Evolutionary conservation across 2,888 invertebrate species (phyloP), one percentile per base, ranked within the genome.

Genomic region (Thysanoteuthis rhombus): DNA sequence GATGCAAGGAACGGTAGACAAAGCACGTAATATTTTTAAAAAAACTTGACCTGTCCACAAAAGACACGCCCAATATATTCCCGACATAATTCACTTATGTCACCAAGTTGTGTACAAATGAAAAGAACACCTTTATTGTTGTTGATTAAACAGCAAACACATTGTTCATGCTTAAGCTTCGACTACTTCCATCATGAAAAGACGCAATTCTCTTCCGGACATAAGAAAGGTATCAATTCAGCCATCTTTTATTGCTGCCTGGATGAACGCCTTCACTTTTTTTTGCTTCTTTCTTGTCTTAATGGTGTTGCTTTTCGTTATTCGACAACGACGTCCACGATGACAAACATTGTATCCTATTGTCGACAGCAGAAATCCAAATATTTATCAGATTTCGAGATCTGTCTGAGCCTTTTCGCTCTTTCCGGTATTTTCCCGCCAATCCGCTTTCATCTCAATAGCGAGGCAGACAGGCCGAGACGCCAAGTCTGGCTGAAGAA

Each of bases 301-400:
- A n/a, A 75, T 75, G 75, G n/a, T 36, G n/a, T n/a, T 75, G 12
- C 12, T 75, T 75, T 75, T 75, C 75, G 75, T 36, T 75, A 75
- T 75, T n/a, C 75, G 75, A 36, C n/a, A n/a, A n/a, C 75, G 75
- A 75, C 75, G 75, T 75, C 75, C n/a, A 36, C 12, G 75, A 75
- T 75, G 75, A 75, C 75, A 75, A 75, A 75, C 36, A 75, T 75
- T 75, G 75, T 75, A 75, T 75, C 75, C 75, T n/a, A 75, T 75
- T 75, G 75, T n/a, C n/a, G 75, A 75, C 75, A 75, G 75, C 75
- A n/a, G 75, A 75, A 75, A 75, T n/a, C 75, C n/a, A 75, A 75
- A 75, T n/a, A 75, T 75, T 75, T 75, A 75, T 75, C 75, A 75
- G n/a, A 75, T 75, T 75, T n/a, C 75, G 36, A 36, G 16, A 75